Evolutionary conservation across 92 coral and sea anemone species (phyloP), one percentile per base, ranked within the genome.

Genomic region (Actinostola sp.): DNA sequence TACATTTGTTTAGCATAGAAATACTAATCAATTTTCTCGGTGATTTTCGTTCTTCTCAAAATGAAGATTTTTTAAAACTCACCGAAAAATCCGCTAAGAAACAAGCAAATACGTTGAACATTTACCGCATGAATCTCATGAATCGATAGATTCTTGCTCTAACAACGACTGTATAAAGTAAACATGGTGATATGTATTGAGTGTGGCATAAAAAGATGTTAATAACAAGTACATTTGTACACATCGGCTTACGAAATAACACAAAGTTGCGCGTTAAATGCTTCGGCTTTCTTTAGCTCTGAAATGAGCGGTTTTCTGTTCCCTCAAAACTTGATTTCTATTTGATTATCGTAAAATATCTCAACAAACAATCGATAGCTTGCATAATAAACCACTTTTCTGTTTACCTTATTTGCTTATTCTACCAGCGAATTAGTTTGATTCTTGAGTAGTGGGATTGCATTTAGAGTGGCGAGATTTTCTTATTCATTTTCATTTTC

Each of bases 271-370:
- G n/a, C n/a, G n/a, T n/a, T n/a, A n/a, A n/a, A 14, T 39, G 14
- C 14, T 39, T 7, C 45, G 60, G 30, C 9, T 7, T 4, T 53
- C 29, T 53, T 53, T 53, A 53, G 30, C 8, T 9, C 9, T 31
- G 15, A 53, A 53, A 53, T 53, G 31, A 53, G 60, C 60, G 60
- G 60, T 53, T 53, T 53, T 53, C 54, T 53, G 8, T 20, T 53
- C 60, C 25, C 29, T 53, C 8, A 3, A 14, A 25, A 53, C 25
- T 28, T 53, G 60, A 53, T 53, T 53, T 53, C 60, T 24, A 14
- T 53, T 53, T 24, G 25, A 53, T 53, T 20, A 53, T 53, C 30
- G 15, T 53, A 20, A 20, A 53, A 53, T 53, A 20, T 20, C 20
- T 3, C 25, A 15, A 28, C 60, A 25, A 20, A 14, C 20, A 53